Base-by-base conservation (phyloP, 1,140 invertebrate genomes). In the Meloidogyne exigua region DNA sequence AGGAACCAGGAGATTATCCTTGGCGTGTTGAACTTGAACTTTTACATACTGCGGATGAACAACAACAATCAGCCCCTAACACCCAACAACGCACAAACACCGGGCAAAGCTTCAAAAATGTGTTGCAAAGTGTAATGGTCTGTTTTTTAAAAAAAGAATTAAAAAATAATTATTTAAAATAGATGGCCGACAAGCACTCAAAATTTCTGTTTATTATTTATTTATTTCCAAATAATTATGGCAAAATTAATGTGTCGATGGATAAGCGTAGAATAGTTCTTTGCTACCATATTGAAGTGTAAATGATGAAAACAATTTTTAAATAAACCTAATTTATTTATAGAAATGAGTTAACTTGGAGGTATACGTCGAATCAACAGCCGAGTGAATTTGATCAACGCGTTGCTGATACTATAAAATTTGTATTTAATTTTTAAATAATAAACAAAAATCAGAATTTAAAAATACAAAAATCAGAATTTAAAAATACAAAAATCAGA, bases 151-250 rank as follows among this genome's bases (percentile, higher is more conserved):
- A 71, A 36, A 39, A 1, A 44, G 7, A 12, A 5, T 11, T 7
- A 2, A 42, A 18, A 49, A 71, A n/a, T 7, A 23, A 11, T n/a
- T 64, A 25, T 2, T 49, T 15, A 26, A 0, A 10, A 7, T 39
- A 72, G 71, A 42, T 72, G 0, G 26, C 71, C 10, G 71, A 72
- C 44, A 72, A 25, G 23, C 44, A 64, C 49, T 44, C 42, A 28
- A 36, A 49, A 32, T 72, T 72, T 62, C n/a, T 72, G 32, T 72
- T 72, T 32, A 36, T 72, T 12, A 72, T 62, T 21, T 65, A n/a
- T 26, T 28, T 72, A 32, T 63, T 21, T 23, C 71, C 44, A 64
- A 39, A 26, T 15, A 25, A 28, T 23, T 18, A 2, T 21, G 49
- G 36, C n/a, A 64, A 1, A 21, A 11, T 64, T 11, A 44, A 44